phyloP scores from a whole-genome alignment of 2,797 vertebrate species.

The Scleropages formosus region DNA sequence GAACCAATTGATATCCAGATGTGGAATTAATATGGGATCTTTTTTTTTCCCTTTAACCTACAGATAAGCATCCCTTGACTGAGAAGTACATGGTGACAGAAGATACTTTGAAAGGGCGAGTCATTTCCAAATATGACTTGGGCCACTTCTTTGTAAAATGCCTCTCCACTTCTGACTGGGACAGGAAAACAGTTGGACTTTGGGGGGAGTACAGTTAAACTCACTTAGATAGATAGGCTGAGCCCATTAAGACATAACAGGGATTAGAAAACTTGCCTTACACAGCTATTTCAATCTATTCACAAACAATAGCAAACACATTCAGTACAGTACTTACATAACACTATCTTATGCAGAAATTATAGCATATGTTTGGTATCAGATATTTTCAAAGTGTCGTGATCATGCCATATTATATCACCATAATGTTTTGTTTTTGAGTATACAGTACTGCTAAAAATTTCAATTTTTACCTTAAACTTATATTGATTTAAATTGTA shows the following conservation, averaged over 20 bases:
- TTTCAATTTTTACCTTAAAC: no score
- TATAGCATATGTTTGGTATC: no score
- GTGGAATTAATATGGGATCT: not conserved
- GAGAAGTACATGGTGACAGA: constrained; percentile 68
- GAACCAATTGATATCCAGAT: not conserved
- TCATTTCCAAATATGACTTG: constrained; percentile 85
- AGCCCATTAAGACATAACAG: not conserved
- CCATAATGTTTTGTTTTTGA: no score
- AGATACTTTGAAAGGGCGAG: constrained; percentile 66
- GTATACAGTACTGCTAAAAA: no score
- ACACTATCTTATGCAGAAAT: no score
- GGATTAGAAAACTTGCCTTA: not conserved
- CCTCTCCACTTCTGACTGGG: constrained; percentile 75
- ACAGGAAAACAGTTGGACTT: constrained; percentile 75
- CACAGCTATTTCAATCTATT: not conserved
- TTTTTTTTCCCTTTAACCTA: constrained; percentile 20
- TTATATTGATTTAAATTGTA: no score
- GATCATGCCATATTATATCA: no score
- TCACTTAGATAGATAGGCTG: not conserved
- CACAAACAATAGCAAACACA: no score
- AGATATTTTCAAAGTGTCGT: no score
- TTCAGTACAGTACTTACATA: no score
- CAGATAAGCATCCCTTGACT: constrained; percentile 80
- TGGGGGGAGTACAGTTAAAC: constrained; percentile 72
- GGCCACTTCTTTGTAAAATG: constrained; percentile 85